Evolutionary conservation across 2,113 vertebrate species (phyloP).

Genomic region (Vidua chalybeata): DNA sequence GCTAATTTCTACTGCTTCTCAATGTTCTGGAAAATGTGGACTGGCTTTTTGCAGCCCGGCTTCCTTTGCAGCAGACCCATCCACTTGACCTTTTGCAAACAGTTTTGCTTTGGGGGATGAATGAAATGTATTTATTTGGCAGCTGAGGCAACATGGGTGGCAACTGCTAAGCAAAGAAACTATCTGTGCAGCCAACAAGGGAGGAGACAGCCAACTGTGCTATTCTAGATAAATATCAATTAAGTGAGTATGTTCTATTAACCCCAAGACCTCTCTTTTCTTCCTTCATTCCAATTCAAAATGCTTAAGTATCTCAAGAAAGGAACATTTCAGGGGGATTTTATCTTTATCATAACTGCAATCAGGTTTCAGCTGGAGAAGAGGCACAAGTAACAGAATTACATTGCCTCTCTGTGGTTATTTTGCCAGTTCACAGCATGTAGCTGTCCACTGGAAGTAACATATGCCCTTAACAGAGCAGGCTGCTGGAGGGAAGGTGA

Average conservation of each 20-base stretch:
- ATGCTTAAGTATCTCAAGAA: neutral
- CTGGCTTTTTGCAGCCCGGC: neutral
- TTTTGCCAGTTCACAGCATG: neutral
- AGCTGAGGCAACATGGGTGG: neutral
- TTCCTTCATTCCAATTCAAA: neutral
- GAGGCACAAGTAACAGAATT: neutral
- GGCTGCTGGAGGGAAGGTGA: neutral
- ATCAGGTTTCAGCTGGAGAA: neutral
- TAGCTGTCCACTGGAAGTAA: neutral
- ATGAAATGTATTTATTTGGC: neutral
- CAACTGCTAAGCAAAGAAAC: constrained; percentile 16
- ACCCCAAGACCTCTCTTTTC: neutral
- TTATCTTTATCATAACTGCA: neutral
- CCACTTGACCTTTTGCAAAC: neutral
- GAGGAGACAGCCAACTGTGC: neutral
- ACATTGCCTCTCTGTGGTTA: neutral
- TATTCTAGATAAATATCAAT: constrained; percentile 5
- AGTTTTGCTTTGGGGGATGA: neutral
- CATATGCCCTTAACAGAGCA: neutral
- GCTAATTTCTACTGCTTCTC: neutral
- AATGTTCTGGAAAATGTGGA: neutral
- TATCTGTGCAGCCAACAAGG: neutral
- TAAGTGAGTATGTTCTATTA: constrained; percentile 2
- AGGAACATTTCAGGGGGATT: neutral
- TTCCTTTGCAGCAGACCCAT: neutral